Conservation (phyloP, 2,113 vertebrate species). For the Phrynosoma blainvillii region DNA sequence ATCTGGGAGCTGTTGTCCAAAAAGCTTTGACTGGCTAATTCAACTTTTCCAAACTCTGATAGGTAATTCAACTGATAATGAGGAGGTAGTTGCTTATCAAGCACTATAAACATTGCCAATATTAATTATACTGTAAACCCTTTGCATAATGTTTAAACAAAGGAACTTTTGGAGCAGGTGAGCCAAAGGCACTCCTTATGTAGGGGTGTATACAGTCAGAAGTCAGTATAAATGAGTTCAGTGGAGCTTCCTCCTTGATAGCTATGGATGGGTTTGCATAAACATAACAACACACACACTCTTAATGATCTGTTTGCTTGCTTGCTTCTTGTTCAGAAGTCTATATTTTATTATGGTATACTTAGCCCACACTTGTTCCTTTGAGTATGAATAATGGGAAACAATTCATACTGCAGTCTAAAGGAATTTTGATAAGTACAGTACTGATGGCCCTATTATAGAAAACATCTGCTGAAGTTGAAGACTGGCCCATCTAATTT, state of each 20-base stretch:
- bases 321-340: neutral
- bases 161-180: no score
- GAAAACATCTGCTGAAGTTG: neutral
- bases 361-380: neutral
- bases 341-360: neutral
- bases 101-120: no score
- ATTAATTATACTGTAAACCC: no score
- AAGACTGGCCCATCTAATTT: neutral
- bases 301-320: neutral
- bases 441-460: neutral
- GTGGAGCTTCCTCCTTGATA: neutral
- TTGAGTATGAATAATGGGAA: neutral
- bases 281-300: neutral
- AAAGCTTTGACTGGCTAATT: no score
- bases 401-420: neutral
- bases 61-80: no score
- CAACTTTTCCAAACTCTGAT: no score
- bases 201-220: neutral
- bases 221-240: neutral
- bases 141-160: no score
- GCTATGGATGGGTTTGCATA: neutral
- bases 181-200: no score
- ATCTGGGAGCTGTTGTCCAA: no score
- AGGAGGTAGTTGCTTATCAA: no score
- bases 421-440: neutral